Percentiles rank a stretch among this genome's conserved stretches.
These are phyloP conservation scores for Melanotus villosus DNA, from an alignment of 2,888 invertebrate genomes.

Conservation along the genomic window DNA sequence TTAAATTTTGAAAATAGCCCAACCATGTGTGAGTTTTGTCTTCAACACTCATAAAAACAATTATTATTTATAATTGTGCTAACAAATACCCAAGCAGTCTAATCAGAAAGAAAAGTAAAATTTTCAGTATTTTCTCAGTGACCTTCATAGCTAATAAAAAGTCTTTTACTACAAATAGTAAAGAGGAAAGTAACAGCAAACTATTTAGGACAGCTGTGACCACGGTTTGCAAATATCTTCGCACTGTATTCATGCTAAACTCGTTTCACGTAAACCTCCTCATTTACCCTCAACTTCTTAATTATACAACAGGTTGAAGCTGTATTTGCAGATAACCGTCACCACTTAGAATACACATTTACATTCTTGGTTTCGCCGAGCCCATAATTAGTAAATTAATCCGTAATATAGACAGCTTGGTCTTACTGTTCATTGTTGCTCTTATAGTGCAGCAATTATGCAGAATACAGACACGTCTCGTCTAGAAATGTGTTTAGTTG, in stretches of 20 bases:
- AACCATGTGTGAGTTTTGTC: no score
- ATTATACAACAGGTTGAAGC: slow-evolving; percentile 27
- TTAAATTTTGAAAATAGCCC: no score
- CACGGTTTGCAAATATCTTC: background rate
- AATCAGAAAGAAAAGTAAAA: no score
- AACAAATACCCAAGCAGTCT: no score
- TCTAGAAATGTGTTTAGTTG: slow-evolving; percentile 1
- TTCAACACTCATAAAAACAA: no score
- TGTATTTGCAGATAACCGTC: slow-evolving; percentile 21
- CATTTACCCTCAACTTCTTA: slow-evolving; percentile 2
- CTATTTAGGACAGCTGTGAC: no score
- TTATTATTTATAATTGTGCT: no score
- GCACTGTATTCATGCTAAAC: no score
- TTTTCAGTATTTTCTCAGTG: no score
- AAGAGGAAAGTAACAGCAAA: no score
- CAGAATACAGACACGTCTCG: slow-evolving; percentile 11
- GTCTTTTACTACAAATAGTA: no score
- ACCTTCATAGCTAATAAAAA: no score
- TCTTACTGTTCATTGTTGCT: background rate
- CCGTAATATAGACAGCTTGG: slow-evolving; percentile 22
- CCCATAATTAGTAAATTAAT: slow-evolving; percentile 28
- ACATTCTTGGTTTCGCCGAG: slow-evolving; percentile 28
- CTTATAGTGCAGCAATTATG: background rate
- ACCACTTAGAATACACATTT: slow-evolving; percentile 21
- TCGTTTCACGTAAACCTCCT: background rate